Conservation (phyloP, 2,888 invertebrate species). For the Laspeyria flexula region DNA sequence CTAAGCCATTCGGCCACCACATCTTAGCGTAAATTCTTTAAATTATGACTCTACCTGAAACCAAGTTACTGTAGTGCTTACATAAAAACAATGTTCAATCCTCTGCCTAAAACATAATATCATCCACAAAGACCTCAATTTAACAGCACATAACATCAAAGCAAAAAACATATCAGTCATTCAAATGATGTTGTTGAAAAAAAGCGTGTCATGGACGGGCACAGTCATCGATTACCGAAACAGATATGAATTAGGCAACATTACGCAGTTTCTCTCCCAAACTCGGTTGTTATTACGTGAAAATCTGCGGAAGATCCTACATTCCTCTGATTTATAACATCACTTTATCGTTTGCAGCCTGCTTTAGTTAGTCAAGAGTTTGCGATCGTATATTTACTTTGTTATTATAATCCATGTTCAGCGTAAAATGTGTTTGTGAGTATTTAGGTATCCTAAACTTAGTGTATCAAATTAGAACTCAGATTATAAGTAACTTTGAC, state of each 20-base stretch:
- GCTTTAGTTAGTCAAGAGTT: conserved; percentile 34
- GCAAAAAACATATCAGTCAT: conserved; percentile 12
- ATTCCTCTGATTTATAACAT: conserved; percentile 60
- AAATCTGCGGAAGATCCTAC: conserved; percentile 60
- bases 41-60: too few species aligned
- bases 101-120: too few species aligned
- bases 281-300: conserved; percentile 61
- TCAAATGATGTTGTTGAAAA: conserved; percentile 15
- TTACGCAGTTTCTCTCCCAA: conserved; percentile 17
- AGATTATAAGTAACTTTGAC: too few species aligned
- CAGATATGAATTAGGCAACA: conserved; percentile 23
- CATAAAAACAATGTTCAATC: too few species aligned
- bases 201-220: conserved; percentile 1
- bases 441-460: conserved; percentile 12
- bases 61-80: too few species aligned
- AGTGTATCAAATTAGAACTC: background rate
- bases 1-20: too few species aligned
- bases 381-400: conserved; percentile 43
- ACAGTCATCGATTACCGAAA: conserved; percentile 19
- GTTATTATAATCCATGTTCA: conserved; percentile 32
- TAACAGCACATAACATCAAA: background rate
- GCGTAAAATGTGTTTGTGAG: conserved; percentile 22
- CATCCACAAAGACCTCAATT: too few species aligned
- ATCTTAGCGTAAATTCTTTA: too few species aligned
- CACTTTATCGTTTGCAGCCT: conserved; percentile 55